phyloP scores from a whole-genome alignment of 2,113 vertebrate species.

The Boulengeromyrus knoepffleri region DNA sequence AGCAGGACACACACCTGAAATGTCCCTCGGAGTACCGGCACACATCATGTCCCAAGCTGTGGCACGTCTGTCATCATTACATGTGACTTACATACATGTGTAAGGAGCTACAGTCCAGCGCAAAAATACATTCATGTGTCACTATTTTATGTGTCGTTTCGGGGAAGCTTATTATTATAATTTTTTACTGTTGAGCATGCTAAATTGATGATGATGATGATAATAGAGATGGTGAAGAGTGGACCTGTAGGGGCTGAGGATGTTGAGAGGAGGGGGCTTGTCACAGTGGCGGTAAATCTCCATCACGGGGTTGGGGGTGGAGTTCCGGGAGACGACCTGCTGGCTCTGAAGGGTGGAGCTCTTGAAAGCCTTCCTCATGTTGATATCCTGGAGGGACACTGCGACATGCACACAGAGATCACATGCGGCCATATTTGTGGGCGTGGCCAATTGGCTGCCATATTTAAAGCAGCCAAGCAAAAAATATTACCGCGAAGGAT shows the following conservation, averaged over 20 bases:
- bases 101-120: not conserved
- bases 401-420: conserved; percentile 12
- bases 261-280: conserved; percentile 78
- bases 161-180: not conserved
- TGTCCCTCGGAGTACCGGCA: too few species aligned
- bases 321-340: conserved; percentile 77
- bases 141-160: not conserved
- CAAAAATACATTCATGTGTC: not conserved
- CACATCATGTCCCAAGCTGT: not conserved
- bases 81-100: not conserved
- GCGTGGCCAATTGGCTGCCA: not conserved
- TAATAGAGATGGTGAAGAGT: not conserved
- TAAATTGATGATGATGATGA: not conserved
- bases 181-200: not conserved
- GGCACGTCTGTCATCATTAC: not conserved
- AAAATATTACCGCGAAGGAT: not conserved
- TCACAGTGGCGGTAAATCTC: conserved; percentile 78
- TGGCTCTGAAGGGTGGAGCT: conserved; percentile 80
- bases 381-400: conserved; percentile 83
- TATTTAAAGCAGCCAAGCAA: not conserved
- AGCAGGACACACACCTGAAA: not conserved
- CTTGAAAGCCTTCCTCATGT: conserved; percentile 82
- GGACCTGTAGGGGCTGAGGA: conserved; percentile 75
- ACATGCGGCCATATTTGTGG: not conserved
- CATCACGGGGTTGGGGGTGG: conserved; percentile 76